Evolutionary conservation across 2,888 invertebrate genomes (phyloP), one percentile per base, ranked within the genome.

Genomic region (Ctena decussata): DNA sequence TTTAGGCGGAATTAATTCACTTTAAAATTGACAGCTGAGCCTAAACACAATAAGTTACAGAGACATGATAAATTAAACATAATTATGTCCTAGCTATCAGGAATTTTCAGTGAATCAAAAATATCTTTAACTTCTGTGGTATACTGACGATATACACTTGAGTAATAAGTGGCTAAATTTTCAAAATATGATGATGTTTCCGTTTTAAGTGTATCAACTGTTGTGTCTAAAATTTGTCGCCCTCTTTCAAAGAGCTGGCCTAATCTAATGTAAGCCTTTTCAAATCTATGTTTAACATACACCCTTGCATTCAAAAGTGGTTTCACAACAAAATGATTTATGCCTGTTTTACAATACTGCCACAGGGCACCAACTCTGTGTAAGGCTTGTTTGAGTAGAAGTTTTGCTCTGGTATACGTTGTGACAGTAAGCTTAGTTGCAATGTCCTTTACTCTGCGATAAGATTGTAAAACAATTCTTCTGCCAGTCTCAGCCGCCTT

Each of bases 111-210:
- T 6, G 88, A 88, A 53, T 86, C 84, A 75, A 85, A 88, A 30
- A 88, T 86, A 39, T 88, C 84, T 69, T 85, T 82, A 8, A 88
- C 82, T 73, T 88, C 88, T 8, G 71, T 77, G 8, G 85, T 80
- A 78, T 88, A 88, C 35, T 88, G 85, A 79, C 76, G 81, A 60
- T 88, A 88, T n/a, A 88, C 88, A 71, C 71, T 78, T 6, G 85
- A 84, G 49, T 88, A 88, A 79, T 88, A 88, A 39, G 84, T 72
- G 41, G 85, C 76, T 75, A 88, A 77, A 70, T 73, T 82, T 24
- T 82, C 76, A 72, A 82, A 86, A 65, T 89, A 89, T 15, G 75
- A 41, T 5, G 74, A 30, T 5, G 85, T 72, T 41, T 86, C 89
- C 60, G 82, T 74, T 27, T 72, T 77, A 15, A 83, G 46, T 77